Percentiles rank a stretch among this genome's conserved stretches.
Conservation (phyloP, 2,113 vertebrate genomes). For the Hemiprocne comata region DNA sequence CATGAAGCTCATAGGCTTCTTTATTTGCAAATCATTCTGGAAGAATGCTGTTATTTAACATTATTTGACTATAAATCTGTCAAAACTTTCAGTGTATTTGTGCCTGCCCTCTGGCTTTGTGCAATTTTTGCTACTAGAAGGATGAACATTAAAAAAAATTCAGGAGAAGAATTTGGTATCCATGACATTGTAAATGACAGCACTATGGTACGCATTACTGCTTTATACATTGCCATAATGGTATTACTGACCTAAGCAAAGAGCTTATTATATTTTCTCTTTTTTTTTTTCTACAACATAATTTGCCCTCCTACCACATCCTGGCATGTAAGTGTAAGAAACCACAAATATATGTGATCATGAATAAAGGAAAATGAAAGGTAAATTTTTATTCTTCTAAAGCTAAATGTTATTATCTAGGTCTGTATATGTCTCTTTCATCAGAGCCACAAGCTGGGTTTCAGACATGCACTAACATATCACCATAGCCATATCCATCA, state of each 20-base stretch:
- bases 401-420: neutral
- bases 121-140: neutral
- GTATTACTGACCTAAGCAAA: neutral
- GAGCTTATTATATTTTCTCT: neutral
- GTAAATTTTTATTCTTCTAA: neutral
- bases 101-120: neutral
- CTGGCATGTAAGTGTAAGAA: neutral
- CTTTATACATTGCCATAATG: neutral
- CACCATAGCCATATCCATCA: neutral
- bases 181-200: neutral
- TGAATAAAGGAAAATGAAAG: neutral
- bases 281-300: neutral
- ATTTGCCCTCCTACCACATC: neutral
- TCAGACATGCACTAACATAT: neutral
- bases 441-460: neutral
- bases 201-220: neutral
- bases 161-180: neutral
- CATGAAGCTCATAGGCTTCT: neutral
- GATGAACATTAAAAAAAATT: neutral
- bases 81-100: neutral
- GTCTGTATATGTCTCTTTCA: neutral
- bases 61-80: neutral
- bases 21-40: slow-evolving; percentile 7
- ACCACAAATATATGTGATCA: neutral
- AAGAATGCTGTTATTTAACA: neutral